A percentile compares a stretch with the other conserved stretches of the same genome.
These are phyloP conservation scores for Amphipyra berbera DNA, from an alignment of 2,888 invertebrate species.

Conservation along the genomic window DNA sequence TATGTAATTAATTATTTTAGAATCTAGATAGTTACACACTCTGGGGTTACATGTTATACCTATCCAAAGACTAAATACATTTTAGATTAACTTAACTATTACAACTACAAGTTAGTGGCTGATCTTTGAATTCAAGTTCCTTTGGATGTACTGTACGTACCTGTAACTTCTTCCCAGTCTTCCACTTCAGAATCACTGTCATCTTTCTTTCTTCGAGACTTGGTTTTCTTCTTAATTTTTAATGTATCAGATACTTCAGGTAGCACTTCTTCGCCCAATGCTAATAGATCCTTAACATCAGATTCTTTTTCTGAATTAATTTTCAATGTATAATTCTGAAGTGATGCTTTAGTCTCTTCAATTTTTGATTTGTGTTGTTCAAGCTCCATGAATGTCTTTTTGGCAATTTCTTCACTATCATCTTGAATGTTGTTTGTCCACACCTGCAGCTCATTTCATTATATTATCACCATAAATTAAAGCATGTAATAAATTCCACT, in stretches of 20 bases:
- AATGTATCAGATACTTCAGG: constrained; percentile 51
- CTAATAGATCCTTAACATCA: constrained; percentile 91
- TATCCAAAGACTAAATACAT: too few relatives aligned
- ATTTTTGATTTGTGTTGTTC: constrained; percentile 90
- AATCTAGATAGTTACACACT: too few relatives aligned
- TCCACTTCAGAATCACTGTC: constrained; percentile 92
- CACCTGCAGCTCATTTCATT: constrained; percentile 69
- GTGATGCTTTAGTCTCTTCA: constrained; percentile 90
- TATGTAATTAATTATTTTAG: too few relatives aligned
- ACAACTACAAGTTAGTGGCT: too few relatives aligned
- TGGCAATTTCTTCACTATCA: constrained; percentile 83
- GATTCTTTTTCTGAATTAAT: constrained; percentile 65
- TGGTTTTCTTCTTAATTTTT: constrained; percentile 66
- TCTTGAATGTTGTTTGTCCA: constrained; percentile 76
- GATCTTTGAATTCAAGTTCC: neutral
- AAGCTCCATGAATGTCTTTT: constrained; percentile 88
- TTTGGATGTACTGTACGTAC: constrained; percentile 64
- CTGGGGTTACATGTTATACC: too few relatives aligned
- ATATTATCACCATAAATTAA: neutral
- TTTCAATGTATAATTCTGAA: constrained; percentile 84
- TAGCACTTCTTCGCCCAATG: constrained; percentile 90
- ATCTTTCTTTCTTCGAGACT: constrained; percentile 67
- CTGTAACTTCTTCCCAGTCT: constrained; percentile 94
- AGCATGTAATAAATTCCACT: neutral
- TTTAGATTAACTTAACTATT: too few relatives aligned